These are phyloP conservation scores for Cromileptes altivelis DNA, from an alignment of 2,113 vertebrate species.

Conservation along the genomic window DNA sequence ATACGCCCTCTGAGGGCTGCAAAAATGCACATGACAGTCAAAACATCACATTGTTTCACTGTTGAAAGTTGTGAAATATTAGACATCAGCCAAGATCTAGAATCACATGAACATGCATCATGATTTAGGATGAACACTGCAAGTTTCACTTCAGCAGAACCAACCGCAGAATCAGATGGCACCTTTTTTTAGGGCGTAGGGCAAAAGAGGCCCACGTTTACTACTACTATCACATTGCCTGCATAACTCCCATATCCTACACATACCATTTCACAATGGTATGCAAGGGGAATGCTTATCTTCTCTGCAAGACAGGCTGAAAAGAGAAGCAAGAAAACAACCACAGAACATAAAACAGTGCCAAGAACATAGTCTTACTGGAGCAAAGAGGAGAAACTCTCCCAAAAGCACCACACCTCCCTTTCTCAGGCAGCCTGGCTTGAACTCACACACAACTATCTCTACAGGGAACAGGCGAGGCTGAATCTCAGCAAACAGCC, in stretches of 20 bases:
- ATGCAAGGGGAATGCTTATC: constrained; percentile 51
- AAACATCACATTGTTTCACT: background rate
- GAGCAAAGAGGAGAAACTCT: constrained; percentile 57
- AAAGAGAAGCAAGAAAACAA: constrained; percentile 32
- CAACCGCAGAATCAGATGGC: constrained; percentile 29
- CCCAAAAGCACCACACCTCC: constrained; percentile 73
- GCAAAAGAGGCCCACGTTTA: constrained; percentile 8
- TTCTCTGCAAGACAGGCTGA: constrained; percentile 44
- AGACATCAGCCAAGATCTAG: constrained; percentile 15
- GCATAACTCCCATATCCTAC: constrained; percentile 49
- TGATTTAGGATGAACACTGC: background rate
- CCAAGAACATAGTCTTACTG: constrained; percentile 64
- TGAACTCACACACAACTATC: constrained; percentile 30
- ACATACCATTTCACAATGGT: constrained; percentile 45
- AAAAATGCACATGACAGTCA: constrained; percentile 12
- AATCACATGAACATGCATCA: constrained; percentile 36
- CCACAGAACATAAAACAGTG: constrained; percentile 40
- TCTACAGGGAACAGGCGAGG: constrained; percentile 73
- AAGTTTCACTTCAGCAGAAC: constrained; percentile 53
- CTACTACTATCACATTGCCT: constrained; percentile 36
- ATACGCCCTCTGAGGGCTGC: background rate
- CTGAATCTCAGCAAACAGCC: constrained; percentile 71
- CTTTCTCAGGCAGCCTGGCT: constrained; percentile 34
- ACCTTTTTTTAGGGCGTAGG: constrained; percentile 23
- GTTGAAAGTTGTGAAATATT: constrained; percentile 26